These are phyloP conservation scores for Pseudoatta argentina DNA, from an alignment of 1,140 invertebrate species.

Conservation along the genomic window DNA sequence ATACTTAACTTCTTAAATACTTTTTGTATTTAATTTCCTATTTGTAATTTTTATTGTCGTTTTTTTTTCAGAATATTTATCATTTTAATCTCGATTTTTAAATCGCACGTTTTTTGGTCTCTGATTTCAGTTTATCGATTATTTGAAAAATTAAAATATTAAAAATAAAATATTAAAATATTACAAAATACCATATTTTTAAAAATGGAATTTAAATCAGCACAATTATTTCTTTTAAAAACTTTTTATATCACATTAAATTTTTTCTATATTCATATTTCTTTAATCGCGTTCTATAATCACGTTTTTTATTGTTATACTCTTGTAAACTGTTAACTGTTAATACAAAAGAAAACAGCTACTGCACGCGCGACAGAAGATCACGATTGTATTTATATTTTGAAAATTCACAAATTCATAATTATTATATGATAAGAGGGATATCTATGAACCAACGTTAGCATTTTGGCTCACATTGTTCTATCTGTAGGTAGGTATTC, in stretches of 20 bases:
- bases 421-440: not conserved
- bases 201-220: not conserved
- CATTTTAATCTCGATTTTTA: not conserved
- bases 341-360: not conserved
- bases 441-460: not conserved
- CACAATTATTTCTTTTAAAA: not conserved
- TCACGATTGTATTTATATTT: not conserved
- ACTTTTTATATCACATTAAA: not conserved
- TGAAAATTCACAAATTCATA: not conserved
- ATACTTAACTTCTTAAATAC: not conserved
- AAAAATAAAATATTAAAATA: not conserved
- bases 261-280: not conserved
- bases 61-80: not conserved
- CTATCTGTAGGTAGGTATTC: not conserved
- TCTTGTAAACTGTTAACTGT: not conserved
- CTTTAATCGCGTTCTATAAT: too few relatives aligned
- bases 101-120: not conserved
- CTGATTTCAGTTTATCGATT: not conserved
- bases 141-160: not conserved
- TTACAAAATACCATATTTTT: not conserved
- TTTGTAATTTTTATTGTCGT: not conserved
- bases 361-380: not conserved
- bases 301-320: too few relatives aligned
- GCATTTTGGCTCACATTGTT: not conserved
- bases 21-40: not conserved